Conservation (phyloP, 1,140 invertebrate species). For the Lordiphosa clarofinis region DNA sequence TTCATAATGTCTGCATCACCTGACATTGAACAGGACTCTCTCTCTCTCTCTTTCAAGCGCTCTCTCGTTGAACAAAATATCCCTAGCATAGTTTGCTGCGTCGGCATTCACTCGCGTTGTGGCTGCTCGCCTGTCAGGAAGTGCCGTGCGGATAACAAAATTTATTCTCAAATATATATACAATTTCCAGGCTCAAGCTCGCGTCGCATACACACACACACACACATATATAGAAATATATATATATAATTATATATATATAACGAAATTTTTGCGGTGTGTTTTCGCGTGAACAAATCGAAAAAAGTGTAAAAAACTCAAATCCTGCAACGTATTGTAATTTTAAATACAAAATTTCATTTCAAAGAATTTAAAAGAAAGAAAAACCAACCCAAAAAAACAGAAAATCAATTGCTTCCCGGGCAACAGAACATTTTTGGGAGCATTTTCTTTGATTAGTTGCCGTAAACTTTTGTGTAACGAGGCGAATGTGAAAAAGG, state of each 20-base stretch:
- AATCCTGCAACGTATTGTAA: conserved; percentile 17
- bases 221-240: conserved; percentile 17
- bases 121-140: conserved; percentile 70
- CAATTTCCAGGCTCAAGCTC: conserved; percentile 31
- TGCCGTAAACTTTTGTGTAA: conserved; percentile 16
- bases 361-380: conserved; percentile 36
- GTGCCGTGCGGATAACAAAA: conserved; percentile 60
- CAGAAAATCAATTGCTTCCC: conserved; percentile 64
- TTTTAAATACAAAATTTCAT: too few relatives aligned
- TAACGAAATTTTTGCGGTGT: conserved; percentile 36
- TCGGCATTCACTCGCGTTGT: conserved; percentile 71
- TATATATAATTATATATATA: conserved; percentile 33
- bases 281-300: conserved; percentile 12
- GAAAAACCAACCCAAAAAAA: too few relatives aligned
- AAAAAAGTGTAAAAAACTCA: conserved; percentile 9
- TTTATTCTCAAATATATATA: conserved; percentile 9
- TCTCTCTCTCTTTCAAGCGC: background rate
- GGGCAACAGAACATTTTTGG: conserved; percentile 50
- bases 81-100: conserved; percentile 63
- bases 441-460: conserved; percentile 34
- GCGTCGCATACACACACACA: conserved; percentile 31
- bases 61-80: conserved; percentile 43
- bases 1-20: conserved; percentile 58
- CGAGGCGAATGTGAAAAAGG: conserved; percentile 13
- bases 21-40: conserved; percentile 68